A percentile compares a stretch with the other conserved stretches of the same genome.
phyloP scores from a whole-genome alignment of 2,888 invertebrate genomes.

The Agrochola macilenta region DNA sequence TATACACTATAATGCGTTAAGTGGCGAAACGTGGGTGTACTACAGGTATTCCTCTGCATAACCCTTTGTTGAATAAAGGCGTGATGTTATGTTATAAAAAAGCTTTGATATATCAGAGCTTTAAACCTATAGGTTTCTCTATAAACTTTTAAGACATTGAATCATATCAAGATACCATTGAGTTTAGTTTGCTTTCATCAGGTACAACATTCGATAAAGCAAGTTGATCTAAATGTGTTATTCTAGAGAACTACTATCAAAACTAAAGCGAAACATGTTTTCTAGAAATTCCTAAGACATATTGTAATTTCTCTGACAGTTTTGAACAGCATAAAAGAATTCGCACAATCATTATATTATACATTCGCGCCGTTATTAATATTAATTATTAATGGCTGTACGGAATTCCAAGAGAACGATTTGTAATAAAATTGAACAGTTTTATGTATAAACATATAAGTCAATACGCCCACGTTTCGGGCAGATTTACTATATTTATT shows the following conservation, averaged over 20 bases:
- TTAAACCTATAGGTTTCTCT: not conserved
- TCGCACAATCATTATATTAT: conserved; percentile 32
- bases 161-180: not conserved
- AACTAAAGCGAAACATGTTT: conserved; percentile 2
- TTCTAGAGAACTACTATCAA: not conserved
- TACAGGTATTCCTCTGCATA: too few species aligned
- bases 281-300: conserved; percentile 9
- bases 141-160: not conserved
- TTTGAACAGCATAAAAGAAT: conserved; percentile 5
- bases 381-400: conserved; percentile 50
- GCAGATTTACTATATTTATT: conserved; percentile 66
- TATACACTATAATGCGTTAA: not conserved
- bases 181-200: not conserved
- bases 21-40: not conserved
- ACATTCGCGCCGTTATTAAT: conserved; percentile 20
- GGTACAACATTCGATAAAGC: not conserved
- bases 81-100: not conserved
- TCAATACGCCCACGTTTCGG: conserved; percentile 43
- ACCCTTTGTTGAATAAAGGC: not conserved
- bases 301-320: not conserved
- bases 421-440: conserved; percentile 47
- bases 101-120: not conserved
- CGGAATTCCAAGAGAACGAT: conserved; percentile 49
- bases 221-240: not conserved
- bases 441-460: conserved; percentile 45